Percentiles rank a stretch among this genome's conserved stretches.
Conservation (phyloP, 2,113 vertebrate genomes). For the Bagarius yarrelli region DNA sequence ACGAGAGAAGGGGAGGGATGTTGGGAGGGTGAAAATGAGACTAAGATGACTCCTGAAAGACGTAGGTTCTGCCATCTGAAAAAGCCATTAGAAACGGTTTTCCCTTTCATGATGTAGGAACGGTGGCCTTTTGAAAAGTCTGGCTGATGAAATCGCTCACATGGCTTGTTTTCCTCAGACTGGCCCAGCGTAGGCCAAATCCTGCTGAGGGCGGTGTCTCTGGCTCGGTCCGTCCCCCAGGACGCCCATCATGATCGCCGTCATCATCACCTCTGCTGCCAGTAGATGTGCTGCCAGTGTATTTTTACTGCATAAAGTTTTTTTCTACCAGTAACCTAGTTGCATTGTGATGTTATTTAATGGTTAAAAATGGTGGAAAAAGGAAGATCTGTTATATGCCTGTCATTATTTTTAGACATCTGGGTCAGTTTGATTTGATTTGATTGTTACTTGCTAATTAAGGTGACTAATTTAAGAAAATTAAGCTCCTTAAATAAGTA, state of each 20-base stretch:
- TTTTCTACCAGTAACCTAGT: slow-evolving; percentile 5
- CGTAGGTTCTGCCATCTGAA: slow-evolving; percentile 58
- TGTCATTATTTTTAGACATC: neutral
- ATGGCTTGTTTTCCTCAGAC: slow-evolving; percentile 56
- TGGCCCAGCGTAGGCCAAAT: slow-evolving; percentile 40
- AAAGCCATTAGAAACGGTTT: slow-evolving; percentile 61
- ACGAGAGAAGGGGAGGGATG: slow-evolving; percentile 23
- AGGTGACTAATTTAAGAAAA: neutral
- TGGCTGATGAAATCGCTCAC: slow-evolving; percentile 61
- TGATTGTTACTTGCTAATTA: neutral
- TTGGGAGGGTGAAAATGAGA: neutral
- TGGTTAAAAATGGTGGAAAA: neutral
- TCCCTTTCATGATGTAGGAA: slow-evolving; percentile 44
- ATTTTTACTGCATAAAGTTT: slow-evolving; percentile 1
- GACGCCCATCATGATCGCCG: slow-evolving; percentile 13
- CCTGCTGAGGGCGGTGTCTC: slow-evolving; percentile 18
- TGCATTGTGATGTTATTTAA: slow-evolving; percentile 3
- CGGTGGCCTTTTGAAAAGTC: slow-evolving; percentile 51
- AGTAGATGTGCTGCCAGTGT: slow-evolving; percentile 8
- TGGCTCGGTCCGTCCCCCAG: slow-evolving; percentile 12
- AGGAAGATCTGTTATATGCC: neutral
- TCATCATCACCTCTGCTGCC: slow-evolving; percentile 28
- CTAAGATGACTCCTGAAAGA: slow-evolving; percentile 42
- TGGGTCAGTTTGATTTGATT: neutral
- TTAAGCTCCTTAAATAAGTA: neutral